Evolutionary conservation across 2,888 invertebrate genomes (phyloP).

Genomic region (Mythimna pallens): DNA sequence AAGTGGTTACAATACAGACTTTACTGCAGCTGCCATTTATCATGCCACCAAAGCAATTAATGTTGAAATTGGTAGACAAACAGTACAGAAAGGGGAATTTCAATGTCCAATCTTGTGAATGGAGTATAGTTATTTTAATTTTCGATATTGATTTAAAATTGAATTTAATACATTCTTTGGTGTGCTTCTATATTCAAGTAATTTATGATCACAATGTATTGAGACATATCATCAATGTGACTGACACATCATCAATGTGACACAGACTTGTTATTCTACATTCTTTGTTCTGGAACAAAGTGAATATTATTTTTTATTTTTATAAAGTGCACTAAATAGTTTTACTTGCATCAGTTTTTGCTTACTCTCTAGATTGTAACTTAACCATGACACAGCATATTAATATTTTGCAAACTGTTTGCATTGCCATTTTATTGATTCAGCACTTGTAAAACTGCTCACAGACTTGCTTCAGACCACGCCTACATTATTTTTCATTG

Average conservation of each 20-base stretch:
- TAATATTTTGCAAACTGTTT: not conserved
- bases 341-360: not conserved
- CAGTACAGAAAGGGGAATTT: too few species aligned
- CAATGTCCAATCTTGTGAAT: too few species aligned
- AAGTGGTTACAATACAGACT: too few species aligned
- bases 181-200: not conserved
- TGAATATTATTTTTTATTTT: not conserved
- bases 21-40: too few species aligned
- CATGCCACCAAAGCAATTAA: too few species aligned
- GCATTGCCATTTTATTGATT: conserved; percentile 7
- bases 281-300: not conserved
- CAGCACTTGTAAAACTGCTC: not conserved
- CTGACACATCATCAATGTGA: not conserved
- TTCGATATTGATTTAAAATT: not conserved
- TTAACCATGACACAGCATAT: conserved; percentile 5
- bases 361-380: not conserved
- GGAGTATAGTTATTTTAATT: not conserved
- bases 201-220: not conserved
- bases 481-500: not conserved
- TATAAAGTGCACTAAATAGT: not conserved
- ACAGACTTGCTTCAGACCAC: not conserved
- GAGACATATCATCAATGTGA: not conserved
- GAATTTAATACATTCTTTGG: not conserved
- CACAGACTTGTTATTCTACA: not conserved
- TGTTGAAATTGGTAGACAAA: too few species aligned